These are phyloP conservation scores for Ctenodactylus gundi DNA, from an alignment of 2,113 vertebrate species.

Conservation along the genomic window DNA sequence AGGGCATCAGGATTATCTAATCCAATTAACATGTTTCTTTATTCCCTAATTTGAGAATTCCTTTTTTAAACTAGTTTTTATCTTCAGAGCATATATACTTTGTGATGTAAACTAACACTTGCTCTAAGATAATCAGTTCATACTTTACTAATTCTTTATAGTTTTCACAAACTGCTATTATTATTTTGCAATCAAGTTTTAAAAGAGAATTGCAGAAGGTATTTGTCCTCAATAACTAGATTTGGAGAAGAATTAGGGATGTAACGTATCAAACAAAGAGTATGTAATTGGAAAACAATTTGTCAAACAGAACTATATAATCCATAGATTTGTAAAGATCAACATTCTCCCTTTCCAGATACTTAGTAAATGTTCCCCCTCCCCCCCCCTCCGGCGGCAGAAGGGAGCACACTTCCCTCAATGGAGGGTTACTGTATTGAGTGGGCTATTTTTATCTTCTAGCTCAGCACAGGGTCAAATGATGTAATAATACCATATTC, in stretches of 20 bases:
- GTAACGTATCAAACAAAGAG: background rate
- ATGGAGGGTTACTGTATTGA: background rate
- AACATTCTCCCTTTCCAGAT: background rate
- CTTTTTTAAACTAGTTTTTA: background rate
- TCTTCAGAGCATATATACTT: background rate
- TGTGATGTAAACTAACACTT: background rate
- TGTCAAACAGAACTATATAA: background rate
- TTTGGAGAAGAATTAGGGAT: background rate
- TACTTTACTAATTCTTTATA: background rate
- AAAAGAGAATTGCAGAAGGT: background rate
- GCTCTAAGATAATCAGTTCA: background rate
- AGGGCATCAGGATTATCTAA: background rate
- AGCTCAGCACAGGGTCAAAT: background rate
- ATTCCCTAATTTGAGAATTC: background rate
- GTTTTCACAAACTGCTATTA: background rate
- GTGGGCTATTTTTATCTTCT: constrained; percentile 40
- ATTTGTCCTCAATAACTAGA: background rate
- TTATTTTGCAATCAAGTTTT: background rate
- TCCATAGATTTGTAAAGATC: background rate
- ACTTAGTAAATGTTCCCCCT: background rate
- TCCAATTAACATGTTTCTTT: background rate
- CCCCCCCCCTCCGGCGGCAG: background rate
- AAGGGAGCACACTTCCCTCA: background rate
- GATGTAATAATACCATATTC: constrained; percentile 51
- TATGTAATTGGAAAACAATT: background rate